Percentiles rank a stretch among this genome's conserved stretches.
These are phyloP conservation scores for Dendrocopos noguchii DNA, from an alignment of 2,113 vertebrate species.

Conservation along the genomic window DNA sequence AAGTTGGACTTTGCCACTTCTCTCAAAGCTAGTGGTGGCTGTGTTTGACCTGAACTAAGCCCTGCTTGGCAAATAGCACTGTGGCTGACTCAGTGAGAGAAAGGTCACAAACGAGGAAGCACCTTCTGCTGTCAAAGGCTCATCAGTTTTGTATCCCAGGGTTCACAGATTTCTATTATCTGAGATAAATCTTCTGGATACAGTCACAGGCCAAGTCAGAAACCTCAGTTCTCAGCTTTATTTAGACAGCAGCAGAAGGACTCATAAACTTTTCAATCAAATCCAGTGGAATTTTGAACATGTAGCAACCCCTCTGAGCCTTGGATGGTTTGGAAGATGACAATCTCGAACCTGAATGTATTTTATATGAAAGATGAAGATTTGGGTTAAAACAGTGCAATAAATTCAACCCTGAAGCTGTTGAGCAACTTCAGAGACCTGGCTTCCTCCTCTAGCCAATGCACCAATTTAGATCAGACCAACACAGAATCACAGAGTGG, in stretches of 20 bases:
- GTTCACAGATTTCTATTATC: neutral
- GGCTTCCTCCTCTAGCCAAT: no score
- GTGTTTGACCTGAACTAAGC: neutral
- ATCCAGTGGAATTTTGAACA: no score
- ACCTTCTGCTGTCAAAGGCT: neutral
- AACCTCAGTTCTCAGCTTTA: neutral
- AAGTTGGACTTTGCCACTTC: neutral
- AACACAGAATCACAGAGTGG: no score
- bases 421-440: no score
- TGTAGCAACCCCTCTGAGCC: no score
- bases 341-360: no score
- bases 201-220: neutral
- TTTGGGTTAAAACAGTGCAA: no score
- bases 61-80: neutral
- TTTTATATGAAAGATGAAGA: no score
- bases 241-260: neutral
- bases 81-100: neutral
- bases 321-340: no score
- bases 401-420: no score
- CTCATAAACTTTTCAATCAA: neutral
- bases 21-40: neutral
- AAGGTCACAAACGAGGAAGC: slow-evolving; percentile 48
- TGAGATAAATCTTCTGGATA: neutral
- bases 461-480: no score
- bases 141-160: neutral